These are phyloP conservation scores for Drosophila melanosoma DNA, from an alignment of 2,888 invertebrate species.

Conservation along the genomic window DNA sequence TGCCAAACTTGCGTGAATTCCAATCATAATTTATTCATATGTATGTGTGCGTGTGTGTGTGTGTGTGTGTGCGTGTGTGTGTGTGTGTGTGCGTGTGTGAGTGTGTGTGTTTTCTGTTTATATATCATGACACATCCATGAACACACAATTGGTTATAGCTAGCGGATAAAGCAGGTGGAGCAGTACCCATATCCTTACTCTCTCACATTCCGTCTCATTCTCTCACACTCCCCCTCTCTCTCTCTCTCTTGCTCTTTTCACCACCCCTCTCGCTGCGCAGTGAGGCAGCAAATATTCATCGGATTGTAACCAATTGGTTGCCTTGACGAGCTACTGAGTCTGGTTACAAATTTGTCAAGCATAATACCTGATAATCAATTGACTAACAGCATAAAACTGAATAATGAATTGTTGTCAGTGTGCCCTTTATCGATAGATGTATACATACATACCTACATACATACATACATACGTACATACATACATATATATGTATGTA, in stretches of 20 bases:
- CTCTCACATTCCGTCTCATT: neutral
- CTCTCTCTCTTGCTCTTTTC: neutral
- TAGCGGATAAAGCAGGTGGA: conserved; percentile 27
- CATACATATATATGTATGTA: neutral
- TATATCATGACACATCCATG: conserved; percentile 33
- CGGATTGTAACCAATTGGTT: conserved; percentile 46
- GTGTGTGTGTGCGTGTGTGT: neutral
- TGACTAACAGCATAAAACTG: conserved; percentile 62
- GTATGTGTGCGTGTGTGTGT: neutral
- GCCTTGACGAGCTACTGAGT: conserved; percentile 26
- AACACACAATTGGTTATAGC: conserved; percentile 28
- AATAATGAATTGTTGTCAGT: conserved; percentile 66
- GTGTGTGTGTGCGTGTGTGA: neutral
- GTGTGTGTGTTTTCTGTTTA: conserved; percentile 9
- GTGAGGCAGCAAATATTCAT: conserved; percentile 52
- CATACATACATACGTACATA: neutral
- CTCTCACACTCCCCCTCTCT: neutral
- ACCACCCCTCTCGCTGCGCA: conserved; percentile 6
- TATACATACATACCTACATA: neutral
- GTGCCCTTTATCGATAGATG: neutral
- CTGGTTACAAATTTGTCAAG: conserved; percentile 57
- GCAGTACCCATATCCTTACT: neutral
- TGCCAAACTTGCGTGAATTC: conserved; percentile 69
- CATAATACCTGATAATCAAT: conserved; percentile 77
- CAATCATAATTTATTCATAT: conserved; percentile 75